These are phyloP conservation scores for cattle (Bos taurus) DNA, from an alignment of 2,113 vertebrate genomes.

Conservation along the genomic window DNA sequence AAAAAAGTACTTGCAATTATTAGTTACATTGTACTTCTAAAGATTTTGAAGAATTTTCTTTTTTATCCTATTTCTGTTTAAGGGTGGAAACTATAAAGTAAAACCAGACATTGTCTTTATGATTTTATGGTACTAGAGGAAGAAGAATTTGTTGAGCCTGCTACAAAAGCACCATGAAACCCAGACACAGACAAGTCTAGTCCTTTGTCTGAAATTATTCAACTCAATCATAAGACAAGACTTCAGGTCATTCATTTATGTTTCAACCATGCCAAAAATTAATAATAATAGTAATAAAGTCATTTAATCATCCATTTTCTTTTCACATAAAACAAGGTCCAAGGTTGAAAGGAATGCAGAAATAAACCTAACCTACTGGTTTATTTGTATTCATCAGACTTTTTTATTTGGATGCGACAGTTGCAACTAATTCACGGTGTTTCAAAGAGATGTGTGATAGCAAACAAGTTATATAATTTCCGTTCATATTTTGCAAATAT, in stretches of 20 bases:
- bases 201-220: not conserved
- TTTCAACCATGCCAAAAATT: not conserved
- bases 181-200: not conserved
- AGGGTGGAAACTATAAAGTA: not conserved
- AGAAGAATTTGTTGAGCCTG: not conserved
- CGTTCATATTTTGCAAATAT: not conserved
- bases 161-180: not conserved
- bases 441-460: not conserved
- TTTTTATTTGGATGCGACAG: not conserved
- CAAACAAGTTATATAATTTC: not conserved
- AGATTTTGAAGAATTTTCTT: not conserved
- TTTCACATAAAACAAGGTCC: not conserved
- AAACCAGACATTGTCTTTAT: not conserved
- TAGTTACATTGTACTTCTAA: not conserved
- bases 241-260: not conserved
- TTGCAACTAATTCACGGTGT: not conserved
- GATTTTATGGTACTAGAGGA: not conserved
- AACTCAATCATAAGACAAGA: not conserved
- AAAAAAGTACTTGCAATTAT: not conserved
- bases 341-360: not conserved
- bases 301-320: not conserved
- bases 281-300: not conserved
- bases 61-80: not conserved
- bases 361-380: not conserved
- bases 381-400: not conserved